Evolutionary conservation across 2,113 vertebrate genomes (phyloP).

Genomic region (Aleadryas rufinucha): DNA sequence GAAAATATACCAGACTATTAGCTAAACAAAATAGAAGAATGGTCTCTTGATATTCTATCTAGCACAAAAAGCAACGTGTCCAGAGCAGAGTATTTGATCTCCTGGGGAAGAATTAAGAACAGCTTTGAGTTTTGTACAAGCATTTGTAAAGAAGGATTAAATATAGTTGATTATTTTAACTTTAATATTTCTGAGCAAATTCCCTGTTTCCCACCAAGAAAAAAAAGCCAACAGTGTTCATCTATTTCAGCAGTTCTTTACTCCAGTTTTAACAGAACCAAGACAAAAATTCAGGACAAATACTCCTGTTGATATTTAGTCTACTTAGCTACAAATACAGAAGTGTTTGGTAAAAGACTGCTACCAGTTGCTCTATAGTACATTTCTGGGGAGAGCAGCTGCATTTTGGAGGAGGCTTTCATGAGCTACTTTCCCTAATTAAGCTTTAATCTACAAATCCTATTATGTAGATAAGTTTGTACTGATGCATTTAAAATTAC

Average conservation of each 20-base stretch:
- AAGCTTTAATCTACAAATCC: conserved; percentile 31
- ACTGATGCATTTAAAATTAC: not conserved
- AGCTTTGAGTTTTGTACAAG: not conserved
- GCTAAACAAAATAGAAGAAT: not conserved
- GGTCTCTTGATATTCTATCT: not conserved
- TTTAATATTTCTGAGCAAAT: not conserved
- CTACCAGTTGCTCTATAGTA: not conserved
- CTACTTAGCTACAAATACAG: not conserved
- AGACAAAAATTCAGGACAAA: not conserved
- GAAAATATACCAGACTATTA: not conserved
- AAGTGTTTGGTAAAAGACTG: not conserved
- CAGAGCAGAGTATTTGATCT: not conserved
- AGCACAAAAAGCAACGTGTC: not conserved
- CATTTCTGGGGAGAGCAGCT: not conserved
- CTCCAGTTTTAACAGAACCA: not conserved
- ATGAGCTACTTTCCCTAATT: not conserved
- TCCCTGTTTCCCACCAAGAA: not conserved
- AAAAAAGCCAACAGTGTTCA: not conserved
- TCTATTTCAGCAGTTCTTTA: not conserved
- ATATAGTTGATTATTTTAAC: not conserved
- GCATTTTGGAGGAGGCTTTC: not conserved
- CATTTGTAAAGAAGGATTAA: not conserved
- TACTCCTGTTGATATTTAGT: not conserved
- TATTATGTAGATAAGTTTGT: not conserved
- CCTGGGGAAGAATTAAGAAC: not conserved